These are phyloP conservation scores for Holothuria leucospilota DNA, from an alignment of 53 echinoderm and acorn worm species.

Conservation along the genomic window DNA sequence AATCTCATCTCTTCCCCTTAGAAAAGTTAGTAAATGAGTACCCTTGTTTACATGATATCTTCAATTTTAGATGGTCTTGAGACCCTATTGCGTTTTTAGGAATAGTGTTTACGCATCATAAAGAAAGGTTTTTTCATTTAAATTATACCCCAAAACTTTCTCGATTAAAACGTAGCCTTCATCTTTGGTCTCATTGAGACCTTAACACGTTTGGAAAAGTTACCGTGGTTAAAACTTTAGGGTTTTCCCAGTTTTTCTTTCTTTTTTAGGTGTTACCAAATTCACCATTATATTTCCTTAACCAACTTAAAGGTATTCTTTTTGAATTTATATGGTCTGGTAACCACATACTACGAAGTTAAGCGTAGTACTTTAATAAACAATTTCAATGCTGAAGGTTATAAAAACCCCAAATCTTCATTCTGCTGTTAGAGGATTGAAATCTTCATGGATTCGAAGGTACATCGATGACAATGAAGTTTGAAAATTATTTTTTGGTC, in stretches of 20 bases:
- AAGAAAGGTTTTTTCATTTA: background rate
- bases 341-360: background rate
- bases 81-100: background rate
- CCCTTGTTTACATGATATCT: too few species aligned
- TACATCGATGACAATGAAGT: background rate
- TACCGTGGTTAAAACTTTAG: background rate
- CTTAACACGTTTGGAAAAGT: background rate
- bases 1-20: too few species aligned
- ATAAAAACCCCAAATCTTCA: background rate
- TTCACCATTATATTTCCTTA: background rate
- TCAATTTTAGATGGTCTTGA: background rate
- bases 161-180: background rate
- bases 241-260: background rate
- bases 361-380: background rate
- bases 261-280: constrained; percentile 22
- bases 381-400: background rate
- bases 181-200: background rate
- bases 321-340: background rate
- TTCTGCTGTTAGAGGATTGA: background rate
- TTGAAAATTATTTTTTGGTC: background rate
- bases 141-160: too few species aligned
- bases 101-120: too few species aligned
- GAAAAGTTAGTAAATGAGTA: too few species aligned
- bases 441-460: background rate
- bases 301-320: background rate